These are phyloP conservation scores for Bimastos eiseni DNA, from an alignment of 2,888 invertebrate genomes.

Conservation along the genomic window DNA sequence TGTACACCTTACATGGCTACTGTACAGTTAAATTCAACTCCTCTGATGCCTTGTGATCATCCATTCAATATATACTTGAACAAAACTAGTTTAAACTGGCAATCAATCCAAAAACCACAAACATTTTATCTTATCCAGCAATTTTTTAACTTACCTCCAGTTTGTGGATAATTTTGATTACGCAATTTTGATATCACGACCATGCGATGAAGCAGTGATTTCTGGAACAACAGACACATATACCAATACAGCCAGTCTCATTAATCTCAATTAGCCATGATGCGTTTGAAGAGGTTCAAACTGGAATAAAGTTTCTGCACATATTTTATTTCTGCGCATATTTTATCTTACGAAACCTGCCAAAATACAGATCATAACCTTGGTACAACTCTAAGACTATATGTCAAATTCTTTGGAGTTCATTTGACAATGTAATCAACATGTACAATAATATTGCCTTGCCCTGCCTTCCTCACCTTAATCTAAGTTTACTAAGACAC, in stretches of 20 bases:
- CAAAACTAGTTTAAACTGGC: too few species aligned
- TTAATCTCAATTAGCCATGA: not conserved
- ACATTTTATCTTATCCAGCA: not conserved
- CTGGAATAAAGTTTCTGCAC: not conserved
- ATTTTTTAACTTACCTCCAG: constrained; percentile 51
- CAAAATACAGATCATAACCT: not conserved
- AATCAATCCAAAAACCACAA: too few species aligned
- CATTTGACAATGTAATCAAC: not conserved
- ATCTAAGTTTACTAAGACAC: not conserved
- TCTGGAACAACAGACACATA: constrained; percentile 50
- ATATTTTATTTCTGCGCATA: not conserved
- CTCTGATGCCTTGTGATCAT: too few species aligned
- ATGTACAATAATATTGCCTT: not conserved
- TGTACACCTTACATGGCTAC: too few species aligned
- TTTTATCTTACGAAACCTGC: not conserved
- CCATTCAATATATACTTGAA: too few species aligned
- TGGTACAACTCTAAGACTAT: not conserved
- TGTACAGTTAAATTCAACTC: too few species aligned
- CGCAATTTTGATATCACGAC: constrained; percentile 53
- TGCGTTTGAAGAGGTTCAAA: not conserved
- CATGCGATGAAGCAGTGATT: constrained; percentile 55
- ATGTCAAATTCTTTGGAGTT: not conserved
- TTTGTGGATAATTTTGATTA: constrained; percentile 43
- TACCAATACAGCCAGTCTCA: not conserved
- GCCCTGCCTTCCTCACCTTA: not conserved